These are phyloP conservation scores for Eolophus roseicapilla DNA, from an alignment of 2,113 vertebrate genomes.

Conservation along the genomic window DNA sequence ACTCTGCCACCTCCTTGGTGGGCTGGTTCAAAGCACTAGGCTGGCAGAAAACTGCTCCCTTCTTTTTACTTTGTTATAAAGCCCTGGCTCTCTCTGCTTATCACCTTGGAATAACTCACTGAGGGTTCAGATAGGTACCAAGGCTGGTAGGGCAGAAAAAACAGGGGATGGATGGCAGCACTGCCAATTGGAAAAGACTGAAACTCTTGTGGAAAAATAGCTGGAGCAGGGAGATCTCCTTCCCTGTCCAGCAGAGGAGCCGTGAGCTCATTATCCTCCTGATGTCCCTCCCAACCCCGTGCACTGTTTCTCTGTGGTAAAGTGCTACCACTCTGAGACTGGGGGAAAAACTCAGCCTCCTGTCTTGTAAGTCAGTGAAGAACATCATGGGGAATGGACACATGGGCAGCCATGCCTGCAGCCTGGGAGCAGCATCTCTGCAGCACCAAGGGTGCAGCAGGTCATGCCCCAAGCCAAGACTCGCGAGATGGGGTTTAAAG, in stretches of 20 bases:
- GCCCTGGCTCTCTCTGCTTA: neutral
- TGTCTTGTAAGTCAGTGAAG: neutral
- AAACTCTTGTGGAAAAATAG: neutral
- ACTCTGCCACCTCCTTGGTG: fast-evolving
- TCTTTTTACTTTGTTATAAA: neutral
- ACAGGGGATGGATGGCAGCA: neutral
- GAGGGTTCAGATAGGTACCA: neutral
- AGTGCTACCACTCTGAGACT: neutral
- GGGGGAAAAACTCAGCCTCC: neutral
- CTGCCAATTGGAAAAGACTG: neutral
- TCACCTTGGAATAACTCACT: neutral
- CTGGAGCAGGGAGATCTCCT: neutral
- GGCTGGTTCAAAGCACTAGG: neutral
- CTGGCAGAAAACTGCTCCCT: neutral
- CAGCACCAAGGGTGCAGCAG: neutral
- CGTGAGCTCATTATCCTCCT: neutral
- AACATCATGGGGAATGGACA: neutral
- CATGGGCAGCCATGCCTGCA: neutral
- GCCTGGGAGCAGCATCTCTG: neutral
- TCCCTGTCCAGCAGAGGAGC: neutral
- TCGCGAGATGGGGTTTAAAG: neutral
- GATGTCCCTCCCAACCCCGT: neutral
- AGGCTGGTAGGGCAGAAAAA: neutral
- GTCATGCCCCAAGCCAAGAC: neutral
- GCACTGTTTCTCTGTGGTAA: neutral